Evolutionary conservation across 2,113 vertebrate species (phyloP), one percentile per base, ranked within the genome.

Genomic region (Sinocyclocheilus anshuiensis): DNA sequence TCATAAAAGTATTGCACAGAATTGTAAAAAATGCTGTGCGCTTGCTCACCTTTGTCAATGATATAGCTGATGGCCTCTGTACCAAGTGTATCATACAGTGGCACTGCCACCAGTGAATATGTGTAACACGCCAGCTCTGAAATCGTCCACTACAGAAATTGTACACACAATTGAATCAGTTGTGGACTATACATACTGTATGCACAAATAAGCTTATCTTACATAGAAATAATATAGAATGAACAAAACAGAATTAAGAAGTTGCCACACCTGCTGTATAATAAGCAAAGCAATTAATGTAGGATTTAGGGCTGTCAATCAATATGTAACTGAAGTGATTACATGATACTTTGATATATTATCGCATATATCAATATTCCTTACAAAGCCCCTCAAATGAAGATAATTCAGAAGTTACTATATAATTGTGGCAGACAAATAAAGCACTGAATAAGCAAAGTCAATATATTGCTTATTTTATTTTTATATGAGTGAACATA

Each of bases 81-180:
- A 88, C 98, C 98, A 24, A 99, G 95, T 0, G 98, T 99, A 86
- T 99, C 98, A 0, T 99, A 99, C 55, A 99, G 94, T 0, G 98
- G 98, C n/a, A 99, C 96, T 0, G 93, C 86, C 92, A 98, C 97
- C 94, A 99, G 93, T 7, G 97, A 98, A 90, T 95, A 99, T 0
- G 97, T 90, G 85, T 99, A 97, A 88, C 98, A 99, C 16, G 92
- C 97, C 88, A 97, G 94, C 88, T 99, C 98, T 71, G 96, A 93
- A 86, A 99, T 97, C 75, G 96, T 96, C 98, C 98, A 99, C 98
- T 99, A 90, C 57, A 81, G 81, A 24, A 85, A 89, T 42, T 3
- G 63, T 69, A 75, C 48, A 78, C 22, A 90, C 4, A 72, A n/a
- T 7, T 22, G 77, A 39, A 16, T 45, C 18, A 82, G 15, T 39